Percentiles rank a stretch among this genome's conserved stretches.
Evolutionary conservation across 2,797 vertebrate genomes (phyloP).

Genomic region (Epinephelus malabaricus): DNA sequence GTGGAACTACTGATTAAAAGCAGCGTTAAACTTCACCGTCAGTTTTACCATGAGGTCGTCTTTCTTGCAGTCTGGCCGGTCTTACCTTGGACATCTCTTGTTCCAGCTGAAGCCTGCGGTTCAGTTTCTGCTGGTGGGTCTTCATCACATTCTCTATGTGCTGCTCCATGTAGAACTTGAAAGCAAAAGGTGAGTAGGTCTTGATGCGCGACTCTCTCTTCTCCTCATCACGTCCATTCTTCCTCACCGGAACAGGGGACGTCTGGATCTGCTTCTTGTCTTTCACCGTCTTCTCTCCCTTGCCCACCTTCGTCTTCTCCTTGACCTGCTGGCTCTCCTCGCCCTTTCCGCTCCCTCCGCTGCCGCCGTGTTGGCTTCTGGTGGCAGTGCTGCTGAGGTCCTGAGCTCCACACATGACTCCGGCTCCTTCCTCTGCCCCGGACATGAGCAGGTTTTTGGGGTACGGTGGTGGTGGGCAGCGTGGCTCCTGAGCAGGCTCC

Average conservation of each 20-base stretch:
- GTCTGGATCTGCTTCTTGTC: slow-evolving; percentile 99
- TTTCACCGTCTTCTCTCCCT: slow-evolving; percentile 90
- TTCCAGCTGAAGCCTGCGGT: slow-evolving; percentile 94
- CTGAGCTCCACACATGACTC: slow-evolving; percentile 82
- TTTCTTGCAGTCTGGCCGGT: neutral
- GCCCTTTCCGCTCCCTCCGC: slow-evolving; percentile 74
- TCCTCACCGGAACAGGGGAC: slow-evolving; percentile 94
- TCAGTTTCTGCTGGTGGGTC: slow-evolving; percentile 97
- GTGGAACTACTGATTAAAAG: too few relatives aligned
- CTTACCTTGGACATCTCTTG: slow-evolving; percentile 99
- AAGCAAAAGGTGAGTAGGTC: slow-evolving; percentile 97
- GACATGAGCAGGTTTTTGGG: slow-evolving; percentile 92
- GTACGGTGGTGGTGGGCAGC: slow-evolving; percentile 95
- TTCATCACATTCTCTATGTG: slow-evolving; percentile 99
- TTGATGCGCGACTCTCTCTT: slow-evolving; percentile 98
- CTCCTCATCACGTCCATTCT: slow-evolving; percentile 93
- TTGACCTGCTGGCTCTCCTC: slow-evolving; percentile 85
- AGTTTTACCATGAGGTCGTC: neutral
- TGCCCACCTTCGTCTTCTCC: slow-evolving; percentile 89
- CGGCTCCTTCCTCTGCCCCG: slow-evolving; percentile 84
- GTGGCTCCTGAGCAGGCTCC: slow-evolving; percentile 89
- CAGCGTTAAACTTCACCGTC: neutral
- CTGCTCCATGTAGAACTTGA: slow-evolving; percentile 99
- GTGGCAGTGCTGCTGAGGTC: slow-evolving; percentile 66
- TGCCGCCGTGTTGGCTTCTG: slow-evolving; percentile 67